Conservation (phyloP, 1,140 invertebrate genomes). For the Drosophila sulfurigaster region DNA sequence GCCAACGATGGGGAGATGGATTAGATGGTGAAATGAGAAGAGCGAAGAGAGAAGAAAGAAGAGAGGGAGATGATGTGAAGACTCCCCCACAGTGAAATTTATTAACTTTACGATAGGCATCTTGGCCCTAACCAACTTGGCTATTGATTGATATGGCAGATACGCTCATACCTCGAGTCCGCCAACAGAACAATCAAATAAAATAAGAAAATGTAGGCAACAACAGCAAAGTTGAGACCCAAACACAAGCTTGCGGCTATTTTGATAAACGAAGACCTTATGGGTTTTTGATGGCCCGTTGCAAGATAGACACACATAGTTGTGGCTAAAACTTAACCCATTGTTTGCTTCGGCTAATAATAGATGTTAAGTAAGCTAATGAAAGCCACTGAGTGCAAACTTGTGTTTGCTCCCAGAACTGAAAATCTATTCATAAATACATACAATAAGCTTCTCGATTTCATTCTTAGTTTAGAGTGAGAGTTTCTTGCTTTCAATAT, state of each 20-base stretch:
- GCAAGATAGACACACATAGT: conserved; percentile 27
- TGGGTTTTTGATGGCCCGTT: conserved; percentile 55
- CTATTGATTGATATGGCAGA: conserved; percentile 73
- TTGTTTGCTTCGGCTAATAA: conserved; percentile 61
- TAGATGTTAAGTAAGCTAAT: conserved; percentile 76
- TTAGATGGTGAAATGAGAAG: conserved; percentile 7
- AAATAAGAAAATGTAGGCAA: conserved; percentile 17
- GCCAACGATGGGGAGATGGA: conserved; percentile 29
- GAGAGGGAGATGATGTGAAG: background rate
- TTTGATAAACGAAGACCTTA: conserved; percentile 58
- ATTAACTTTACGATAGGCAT: conserved; percentile 74
- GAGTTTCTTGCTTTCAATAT: too few species aligned
- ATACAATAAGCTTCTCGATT: background rate
- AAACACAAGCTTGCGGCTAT: conserved; percentile 48
- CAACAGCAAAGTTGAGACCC: conserved; percentile 12
- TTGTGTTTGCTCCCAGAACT: conserved; percentile 19
- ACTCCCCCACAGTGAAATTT: conserved; percentile 80
- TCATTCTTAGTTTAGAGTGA: conserved; percentile 12
- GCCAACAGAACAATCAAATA: conserved; percentile 29
- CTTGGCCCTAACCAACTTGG: conserved; percentile 52
- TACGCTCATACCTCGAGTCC: conserved; percentile 20
- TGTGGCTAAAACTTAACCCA: conserved; percentile 47
- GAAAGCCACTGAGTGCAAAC: conserved; percentile 45
- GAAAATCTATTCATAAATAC: conserved; percentile 28
- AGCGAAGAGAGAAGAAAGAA: background rate